Evolutionary conservation across 2,888 invertebrate genomes (phyloP), one percentile per base, ranked within the genome.

Genomic region (Sericinus montela): DNA sequence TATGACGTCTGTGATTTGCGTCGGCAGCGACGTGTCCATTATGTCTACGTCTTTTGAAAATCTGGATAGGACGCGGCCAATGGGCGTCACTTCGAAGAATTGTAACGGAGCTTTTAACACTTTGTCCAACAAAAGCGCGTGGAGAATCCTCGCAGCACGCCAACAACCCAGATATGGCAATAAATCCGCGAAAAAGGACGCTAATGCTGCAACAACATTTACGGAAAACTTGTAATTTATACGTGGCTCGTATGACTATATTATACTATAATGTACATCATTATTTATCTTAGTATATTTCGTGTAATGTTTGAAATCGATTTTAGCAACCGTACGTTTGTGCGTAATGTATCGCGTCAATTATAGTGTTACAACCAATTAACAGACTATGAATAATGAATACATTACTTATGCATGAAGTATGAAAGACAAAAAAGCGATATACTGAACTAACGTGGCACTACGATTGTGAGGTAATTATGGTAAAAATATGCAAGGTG

Each of bases 31-130:
- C 65, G 90, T 90, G 80, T 94, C 94, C 90, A 94, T 76, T 60
- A 93, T 90, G 76, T 94, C 93, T 63, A 94, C 84, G 81, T 94
- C 94, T 91, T 93, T 92, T 76, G 93, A 92, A 84, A 94, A 94
- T 76, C 94, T 91, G 84, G 92, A 72, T 51, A 95, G 86, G 63
- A 95, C 91, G 61, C 95, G 90, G 74, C 95, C 95, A 58, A 91
- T 63, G 37, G 95, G 95, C 47, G 95, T 95, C 62, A 92, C 92
- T 79, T 95, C 95, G 85, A 94, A 95, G 87, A 94, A 92, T 69
- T 92, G 90, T 86, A 94, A 91, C 47, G 94, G 94, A 67, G 92
- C 90, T 69, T 90, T 90, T 59, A 95, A 72, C 57, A 94, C 90
- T 68, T 90, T 91, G 48, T 70, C 64, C 68, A 95, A 81, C 74